Evolutionary conservation across 1,140 invertebrate species (phyloP).

Genomic region (Drosophila nigromelanica): DNA sequence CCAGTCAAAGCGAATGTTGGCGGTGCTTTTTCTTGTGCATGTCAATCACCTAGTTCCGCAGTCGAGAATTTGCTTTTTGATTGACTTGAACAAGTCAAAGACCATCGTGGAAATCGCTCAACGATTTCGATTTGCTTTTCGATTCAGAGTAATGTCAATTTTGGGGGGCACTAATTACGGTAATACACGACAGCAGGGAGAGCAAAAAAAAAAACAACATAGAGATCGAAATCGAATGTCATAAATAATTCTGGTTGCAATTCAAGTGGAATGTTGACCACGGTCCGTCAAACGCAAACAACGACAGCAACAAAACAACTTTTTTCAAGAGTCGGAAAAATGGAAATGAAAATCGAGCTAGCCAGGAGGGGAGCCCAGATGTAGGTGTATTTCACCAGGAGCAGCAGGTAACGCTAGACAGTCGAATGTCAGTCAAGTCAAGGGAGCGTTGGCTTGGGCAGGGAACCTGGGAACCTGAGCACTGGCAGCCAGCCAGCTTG

Average conservation of each 20-base stretch:
- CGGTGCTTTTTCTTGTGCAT: too few species aligned
- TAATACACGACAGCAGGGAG: too few species aligned
- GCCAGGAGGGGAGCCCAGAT: background rate
- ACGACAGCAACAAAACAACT: slow-evolving; percentile 10
- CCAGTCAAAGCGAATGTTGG: too few species aligned
- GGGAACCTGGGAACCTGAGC: background rate
- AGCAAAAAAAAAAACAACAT: background rate
- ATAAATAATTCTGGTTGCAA: slow-evolving; percentile 46
- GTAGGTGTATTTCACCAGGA: background rate
- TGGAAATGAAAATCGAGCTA: slow-evolving; percentile 39
- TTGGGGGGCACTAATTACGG: too few species aligned
- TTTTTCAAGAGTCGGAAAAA: slow-evolving; percentile 37
- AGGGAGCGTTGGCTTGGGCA: too few species aligned
- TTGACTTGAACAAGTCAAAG: too few species aligned
- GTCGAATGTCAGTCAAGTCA: slow-evolving; percentile 47
- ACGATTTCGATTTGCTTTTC: too few species aligned
- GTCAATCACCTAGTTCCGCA: too few species aligned
- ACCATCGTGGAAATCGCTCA: too few species aligned
- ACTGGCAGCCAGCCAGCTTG: slow-evolving; percentile 12
- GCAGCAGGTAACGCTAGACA: slow-evolving; percentile 28
- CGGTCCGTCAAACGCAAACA: slow-evolving; percentile 2
- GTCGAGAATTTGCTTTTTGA: too few species aligned
- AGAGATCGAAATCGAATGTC: slow-evolving; percentile 13
- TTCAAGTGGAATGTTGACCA: slow-evolving; percentile 34
- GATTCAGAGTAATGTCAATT: too few species aligned